Conservation (phyloP, 1,140 invertebrate genomes). For the Leptoteleia sp. region DNA sequence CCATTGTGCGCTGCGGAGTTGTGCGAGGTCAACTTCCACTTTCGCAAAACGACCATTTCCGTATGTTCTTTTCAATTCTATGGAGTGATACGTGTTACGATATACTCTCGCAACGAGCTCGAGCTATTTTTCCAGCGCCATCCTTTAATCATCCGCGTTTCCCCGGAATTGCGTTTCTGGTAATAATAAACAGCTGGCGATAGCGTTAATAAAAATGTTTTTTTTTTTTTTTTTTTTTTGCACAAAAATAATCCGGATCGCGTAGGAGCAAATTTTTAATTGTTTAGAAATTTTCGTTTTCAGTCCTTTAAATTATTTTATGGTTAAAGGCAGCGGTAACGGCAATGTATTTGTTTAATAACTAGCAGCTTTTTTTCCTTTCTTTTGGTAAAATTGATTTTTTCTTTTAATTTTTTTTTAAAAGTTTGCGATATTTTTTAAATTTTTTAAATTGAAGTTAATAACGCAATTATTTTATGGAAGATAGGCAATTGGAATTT, state of each 20-base stretch:
- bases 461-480: constrained; percentile 7
- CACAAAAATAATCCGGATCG: no score
- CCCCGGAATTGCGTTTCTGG: background rate
- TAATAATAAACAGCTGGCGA: constrained; percentile 5
- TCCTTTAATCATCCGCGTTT: constrained; percentile 26
- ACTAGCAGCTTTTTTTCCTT: background rate
- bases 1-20: constrained; percentile 31
- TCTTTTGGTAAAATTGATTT: constrained; percentile 4
- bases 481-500: constrained; percentile 15
- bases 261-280: background rate
- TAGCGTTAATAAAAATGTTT: constrained; percentile 8
- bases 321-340: background rate
- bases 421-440: constrained; percentile 3
- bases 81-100: constrained; percentile 32
- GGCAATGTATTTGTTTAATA: background rate
- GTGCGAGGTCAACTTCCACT: constrained; percentile 46
- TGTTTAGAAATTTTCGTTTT: background rate
- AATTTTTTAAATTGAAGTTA: constrained; percentile 12
- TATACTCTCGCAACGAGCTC: constrained; percentile 1
- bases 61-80: constrained; percentile 52
- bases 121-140: constrained; percentile 6
- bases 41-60: constrained; percentile 54
- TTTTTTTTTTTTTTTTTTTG: no score
- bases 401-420: background rate
- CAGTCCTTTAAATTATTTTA: background rate